phyloP scores from a whole-genome alignment of 2,888 invertebrate species.

The Trachelus stipa region DNA sequence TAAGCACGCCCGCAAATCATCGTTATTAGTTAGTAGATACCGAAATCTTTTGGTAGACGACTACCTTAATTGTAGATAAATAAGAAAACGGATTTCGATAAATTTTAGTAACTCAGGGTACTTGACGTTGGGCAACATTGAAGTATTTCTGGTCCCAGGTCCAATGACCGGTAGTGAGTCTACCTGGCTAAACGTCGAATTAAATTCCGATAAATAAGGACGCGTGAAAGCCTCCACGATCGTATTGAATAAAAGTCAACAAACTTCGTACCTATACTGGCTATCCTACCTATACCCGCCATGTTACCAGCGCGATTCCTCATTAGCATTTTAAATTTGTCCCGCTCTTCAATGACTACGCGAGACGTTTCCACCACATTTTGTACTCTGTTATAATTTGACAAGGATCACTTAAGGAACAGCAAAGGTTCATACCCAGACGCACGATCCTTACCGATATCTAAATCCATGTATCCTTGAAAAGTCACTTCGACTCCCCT shows the following conservation, averaged over 20 bases:
- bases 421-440: not conserved
- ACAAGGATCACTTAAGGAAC: not conserved
- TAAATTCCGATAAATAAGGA: conserved; percentile 41
- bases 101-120: not conserved
- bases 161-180: conserved; percentile 17
- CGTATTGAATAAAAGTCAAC: conserved; percentile 20
- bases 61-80: not conserved
- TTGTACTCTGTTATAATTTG: not conserved
- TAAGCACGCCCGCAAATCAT: not conserved
- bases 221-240: conserved; percentile 28
- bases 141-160: not conserved
- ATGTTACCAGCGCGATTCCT: conserved; percentile 4
- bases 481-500: too few relatives aligned
- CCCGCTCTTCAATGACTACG: conserved; percentile 5
- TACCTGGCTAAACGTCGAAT: conserved; percentile 31
- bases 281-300: not conserved
- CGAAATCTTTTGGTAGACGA: not conserved
- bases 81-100: not conserved
- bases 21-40: not conserved
- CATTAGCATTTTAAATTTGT: conserved; percentile 42
- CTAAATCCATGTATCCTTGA: not conserved
- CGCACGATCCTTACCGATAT: not conserved
- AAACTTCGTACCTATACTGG: not conserved
- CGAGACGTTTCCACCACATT: conserved; percentile 3
- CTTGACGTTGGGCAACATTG: not conserved